Evolutionary conservation across 2,888 invertebrate species (phyloP).

Genomic region (Chelonus formosanus): DNA sequence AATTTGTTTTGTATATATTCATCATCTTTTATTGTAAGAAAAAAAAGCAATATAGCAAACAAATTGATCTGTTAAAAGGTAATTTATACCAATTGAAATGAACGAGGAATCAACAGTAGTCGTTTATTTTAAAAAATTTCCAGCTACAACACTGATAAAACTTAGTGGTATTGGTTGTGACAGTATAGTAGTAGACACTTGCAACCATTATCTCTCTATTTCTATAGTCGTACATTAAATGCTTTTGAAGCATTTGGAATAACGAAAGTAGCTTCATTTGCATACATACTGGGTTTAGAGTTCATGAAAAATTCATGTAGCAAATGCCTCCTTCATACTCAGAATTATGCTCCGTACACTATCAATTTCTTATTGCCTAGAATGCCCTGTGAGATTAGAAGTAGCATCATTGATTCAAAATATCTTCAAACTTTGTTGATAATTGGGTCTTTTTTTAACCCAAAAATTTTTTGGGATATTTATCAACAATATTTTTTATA

Average conservation of each 20-base stretch:
- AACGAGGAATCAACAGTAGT: too few relatives aligned
- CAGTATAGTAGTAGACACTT: conserved; percentile 41
- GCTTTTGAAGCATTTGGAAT: conserved; percentile 59
- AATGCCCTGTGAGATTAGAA: neutral
- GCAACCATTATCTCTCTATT: conserved; percentile 55
- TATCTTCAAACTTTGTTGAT: too few relatives aligned
- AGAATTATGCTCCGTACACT: conserved; percentile 54
- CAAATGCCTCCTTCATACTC: conserved; percentile 49
- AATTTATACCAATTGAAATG: too few relatives aligned
- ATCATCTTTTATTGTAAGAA: too few relatives aligned
- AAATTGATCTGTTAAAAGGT: too few relatives aligned
- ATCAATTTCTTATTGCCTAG: conserved; percentile 57
- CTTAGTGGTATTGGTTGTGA: too few relatives aligned
- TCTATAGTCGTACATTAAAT: conserved; percentile 57
- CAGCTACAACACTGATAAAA: too few relatives aligned
- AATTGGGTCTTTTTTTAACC: too few relatives aligned
- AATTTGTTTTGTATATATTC: too few relatives aligned
- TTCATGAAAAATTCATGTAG: conserved; percentile 61
- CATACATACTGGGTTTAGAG: conserved; percentile 60
- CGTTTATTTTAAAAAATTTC: too few relatives aligned
- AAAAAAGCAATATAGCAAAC: too few relatives aligned
- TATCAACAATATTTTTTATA: neutral
- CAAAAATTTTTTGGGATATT: neutral
- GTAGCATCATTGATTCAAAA: neutral
- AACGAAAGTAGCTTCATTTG: conserved; percentile 59